A percentile compares a stretch with the other conserved stretches of the same genome.
Evolutionary conservation across 1,140 invertebrate species (phyloP).

Genomic region (Drosophila takahashii): DNA sequence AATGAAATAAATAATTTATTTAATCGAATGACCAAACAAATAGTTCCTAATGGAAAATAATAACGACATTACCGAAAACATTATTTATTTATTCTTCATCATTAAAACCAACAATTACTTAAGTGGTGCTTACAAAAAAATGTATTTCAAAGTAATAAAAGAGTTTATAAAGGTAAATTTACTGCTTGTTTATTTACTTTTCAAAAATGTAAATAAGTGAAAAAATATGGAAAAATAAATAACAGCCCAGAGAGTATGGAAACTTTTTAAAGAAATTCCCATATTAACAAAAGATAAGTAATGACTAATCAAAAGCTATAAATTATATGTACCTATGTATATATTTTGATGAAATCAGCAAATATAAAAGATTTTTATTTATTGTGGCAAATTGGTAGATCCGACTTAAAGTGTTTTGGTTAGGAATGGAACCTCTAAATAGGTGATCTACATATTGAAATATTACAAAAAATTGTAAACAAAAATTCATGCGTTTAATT

Average conservation of each 20-base stretch:
- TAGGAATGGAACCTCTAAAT: too few relatives aligned
- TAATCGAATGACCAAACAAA: background rate
- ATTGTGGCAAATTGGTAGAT: background rate
- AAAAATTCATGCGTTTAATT: background rate
- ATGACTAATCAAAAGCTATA: constrained; percentile 3
- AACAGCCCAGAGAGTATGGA: background rate
- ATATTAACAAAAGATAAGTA: background rate
- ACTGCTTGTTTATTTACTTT: constrained; percentile 9
- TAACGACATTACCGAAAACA: background rate
- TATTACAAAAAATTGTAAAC: too few relatives aligned
- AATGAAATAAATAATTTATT: background rate
- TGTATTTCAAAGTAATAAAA: background rate
- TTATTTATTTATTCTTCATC: background rate
- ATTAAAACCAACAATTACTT: background rate
- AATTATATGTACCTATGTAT: background rate
- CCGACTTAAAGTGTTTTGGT: background rate
- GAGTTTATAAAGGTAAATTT: constrained; percentile 5
- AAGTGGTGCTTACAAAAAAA: background rate
- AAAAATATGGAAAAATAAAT: background rate
- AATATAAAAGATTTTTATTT: constrained; percentile 1
- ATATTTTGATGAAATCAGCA: background rate
- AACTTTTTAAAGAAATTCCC: background rate
- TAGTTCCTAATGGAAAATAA: background rate
- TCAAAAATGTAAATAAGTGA: background rate
- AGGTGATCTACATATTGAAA: too few relatives aligned